phyloP scores from a whole-genome alignment of 2,888 invertebrate species.

The Amphipoea oculea region DNA sequence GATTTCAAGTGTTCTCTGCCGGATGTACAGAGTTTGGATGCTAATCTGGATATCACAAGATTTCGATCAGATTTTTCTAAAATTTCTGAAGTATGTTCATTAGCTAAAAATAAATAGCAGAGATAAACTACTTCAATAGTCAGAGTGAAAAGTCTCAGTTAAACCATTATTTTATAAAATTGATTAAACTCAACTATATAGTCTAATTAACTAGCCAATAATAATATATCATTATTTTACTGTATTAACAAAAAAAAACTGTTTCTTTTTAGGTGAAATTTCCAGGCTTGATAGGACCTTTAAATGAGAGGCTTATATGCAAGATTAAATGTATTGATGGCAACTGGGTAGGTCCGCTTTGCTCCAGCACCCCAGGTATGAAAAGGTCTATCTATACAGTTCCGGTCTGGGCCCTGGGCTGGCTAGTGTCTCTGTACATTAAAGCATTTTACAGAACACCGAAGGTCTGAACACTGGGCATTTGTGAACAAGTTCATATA shows the following conservation, averaged over 20 bases:
- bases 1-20: conserved; percentile 88
- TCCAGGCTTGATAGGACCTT: conserved; percentile 94
- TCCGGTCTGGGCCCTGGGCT: not conserved
- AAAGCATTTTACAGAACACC: not conserved
- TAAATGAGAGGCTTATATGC: conserved; percentile 93
- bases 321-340: conserved; percentile 96
- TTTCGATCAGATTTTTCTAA: conserved; percentile 87
- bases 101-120: not conserved
- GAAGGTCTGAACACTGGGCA: not conserved
- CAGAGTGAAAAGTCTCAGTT: not conserved
- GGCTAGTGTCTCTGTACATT: not conserved
- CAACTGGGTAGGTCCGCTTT: conserved; percentile 96
- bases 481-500: not conserved
- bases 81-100: conserved; percentile 82
- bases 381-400: not conserved
- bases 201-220: not conserved
- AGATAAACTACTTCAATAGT: not conserved
- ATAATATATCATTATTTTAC: too few species aligned
- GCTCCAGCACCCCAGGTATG: conserved; percentile 93
- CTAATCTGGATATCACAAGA: conserved; percentile 83
- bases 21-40: conserved; percentile 85
- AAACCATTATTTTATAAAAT: not conserved
- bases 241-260: not conserved
- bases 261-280: conserved; percentile 91
- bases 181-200: too few species aligned